phyloP scores from a whole-genome alignment of 2,888 invertebrate genomes.

The Pseudanteris insignis region DNA sequence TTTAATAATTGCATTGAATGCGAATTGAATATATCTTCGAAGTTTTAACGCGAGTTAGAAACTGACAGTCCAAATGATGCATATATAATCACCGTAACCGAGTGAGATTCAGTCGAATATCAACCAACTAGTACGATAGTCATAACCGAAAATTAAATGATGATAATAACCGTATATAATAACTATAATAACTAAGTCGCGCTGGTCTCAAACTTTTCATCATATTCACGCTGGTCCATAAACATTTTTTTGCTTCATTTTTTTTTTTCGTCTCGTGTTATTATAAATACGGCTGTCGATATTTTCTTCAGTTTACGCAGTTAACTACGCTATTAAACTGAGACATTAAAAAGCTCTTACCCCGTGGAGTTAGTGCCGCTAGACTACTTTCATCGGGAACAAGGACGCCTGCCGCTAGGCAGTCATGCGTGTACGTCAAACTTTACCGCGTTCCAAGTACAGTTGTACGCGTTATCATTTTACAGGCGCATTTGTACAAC shows the following conservation, averaged over 20 bases:
- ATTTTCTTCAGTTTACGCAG: conserved; percentile 23
- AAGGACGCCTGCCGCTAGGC: conserved; percentile 23
- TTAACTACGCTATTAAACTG: conserved; percentile 20
- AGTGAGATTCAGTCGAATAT: background rate
- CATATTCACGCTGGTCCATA: conserved; percentile 4
- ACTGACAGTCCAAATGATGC: conserved; percentile 1
- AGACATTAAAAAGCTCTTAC: conserved; percentile 29
- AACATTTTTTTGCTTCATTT: too few relatives aligned
- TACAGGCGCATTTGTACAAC: conserved; percentile 1
- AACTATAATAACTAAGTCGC: too few relatives aligned
- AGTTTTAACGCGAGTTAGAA: conserved; percentile 1
- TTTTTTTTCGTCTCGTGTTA: conserved; percentile 5
- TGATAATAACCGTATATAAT: too few relatives aligned
- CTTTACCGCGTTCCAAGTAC: conserved; percentile 1
- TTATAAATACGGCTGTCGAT: conserved; percentile 19
- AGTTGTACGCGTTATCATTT: conserved; percentile 1
- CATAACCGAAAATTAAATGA: too few relatives aligned
- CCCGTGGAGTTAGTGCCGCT: conserved; percentile 10
- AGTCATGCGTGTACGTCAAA: conserved; percentile 2
- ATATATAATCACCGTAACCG: conserved; percentile 7
- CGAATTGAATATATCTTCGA: background rate
- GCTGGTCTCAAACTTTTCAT: conserved; percentile 13
- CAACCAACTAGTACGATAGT: too few relatives aligned
- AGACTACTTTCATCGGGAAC: conserved; percentile 14
- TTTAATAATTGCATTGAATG: background rate